A percentile compares a stretch with the other conserved stretches of the same genome.
phyloP scores from a whole-genome alignment of 2,797 vertebrate genomes.

The Gymnocypris eckloni region DNA sequence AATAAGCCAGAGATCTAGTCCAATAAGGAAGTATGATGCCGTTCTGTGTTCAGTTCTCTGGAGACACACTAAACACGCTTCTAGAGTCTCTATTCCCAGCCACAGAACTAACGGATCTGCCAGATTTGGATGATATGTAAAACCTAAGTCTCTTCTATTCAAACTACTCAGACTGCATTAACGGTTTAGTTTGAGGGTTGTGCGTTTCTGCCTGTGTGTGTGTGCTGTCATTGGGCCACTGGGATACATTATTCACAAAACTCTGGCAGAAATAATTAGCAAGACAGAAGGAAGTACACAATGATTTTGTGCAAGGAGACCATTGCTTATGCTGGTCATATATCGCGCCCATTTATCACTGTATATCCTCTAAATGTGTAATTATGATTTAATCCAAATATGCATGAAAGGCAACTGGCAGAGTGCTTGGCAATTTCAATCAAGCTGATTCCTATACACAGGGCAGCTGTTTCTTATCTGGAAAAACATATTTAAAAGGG shows the following conservation, averaged over 20 bases:
- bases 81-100: constrained; percentile 43
- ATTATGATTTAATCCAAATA: constrained; percentile 54
- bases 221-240: constrained; percentile 68
- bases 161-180: constrained; percentile 53
- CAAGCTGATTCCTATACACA: constrained; percentile 15
- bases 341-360: constrained; percentile 72
- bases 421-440: constrained; percentile 43
- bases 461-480: constrained; percentile 26
- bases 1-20: constrained; percentile 72
- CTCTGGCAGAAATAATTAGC: constrained; percentile 72
- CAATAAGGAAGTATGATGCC: constrained; percentile 46
- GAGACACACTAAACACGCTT: constrained; percentile 39
- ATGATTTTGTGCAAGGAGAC: constrained; percentile 65
- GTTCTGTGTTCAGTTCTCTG: constrained; percentile 38
- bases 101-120: constrained; percentile 43
- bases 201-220: constrained; percentile 21
- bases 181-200: constrained; percentile 42
- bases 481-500: constrained; percentile 24
- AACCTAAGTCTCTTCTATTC: constrained; percentile 49
- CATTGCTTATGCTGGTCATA: constrained; percentile 64
- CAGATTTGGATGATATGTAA: constrained; percentile 58
- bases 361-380: constrained; percentile 39
- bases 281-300: constrained; percentile 73
- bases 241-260: constrained; percentile 74
- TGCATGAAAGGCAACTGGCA: constrained; percentile 34